Percentiles rank a stretch among this genome's conserved stretches.
These are phyloP conservation scores for Anorthoa munda DNA, from an alignment of 2,888 invertebrate genomes.

Conservation along the genomic window DNA sequence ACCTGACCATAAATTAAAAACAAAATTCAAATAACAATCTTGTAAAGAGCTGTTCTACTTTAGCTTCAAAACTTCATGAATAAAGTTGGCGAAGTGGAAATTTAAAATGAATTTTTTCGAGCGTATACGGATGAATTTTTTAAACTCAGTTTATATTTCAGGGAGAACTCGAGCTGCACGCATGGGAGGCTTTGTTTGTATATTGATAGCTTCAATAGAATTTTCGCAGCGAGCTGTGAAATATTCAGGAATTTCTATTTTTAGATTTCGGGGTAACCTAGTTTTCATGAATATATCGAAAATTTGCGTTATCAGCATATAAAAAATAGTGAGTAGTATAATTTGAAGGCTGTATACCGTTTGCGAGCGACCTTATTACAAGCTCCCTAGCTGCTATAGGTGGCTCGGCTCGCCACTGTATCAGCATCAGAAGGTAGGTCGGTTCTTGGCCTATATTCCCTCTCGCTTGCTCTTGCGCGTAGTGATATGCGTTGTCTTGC, in stretches of 20 bases:
- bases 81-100: slow-evolving; percentile 52
- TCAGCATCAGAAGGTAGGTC: slow-evolving; percentile 86
- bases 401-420: slow-evolving; percentile 81
- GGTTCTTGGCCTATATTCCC: slow-evolving; percentile 89
- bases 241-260: slow-evolving; percentile 25
- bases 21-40: slow-evolving; percentile 45
- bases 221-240: slow-evolving; percentile 15
- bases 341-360: slow-evolving; percentile 71
- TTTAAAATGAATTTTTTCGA: slow-evolving; percentile 54
- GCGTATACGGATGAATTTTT: slow-evolving; percentile 39
- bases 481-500: slow-evolving; percentile 70
- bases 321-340: slow-evolving; percentile 70
- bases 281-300: slow-evolving; percentile 29
- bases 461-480: slow-evolving; percentile 73
- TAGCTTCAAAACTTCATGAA: slow-evolving; percentile 56
- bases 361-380: slow-evolving; percentile 80
- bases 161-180: slow-evolving; percentile 33
- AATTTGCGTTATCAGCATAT: slow-evolving; percentile 63
- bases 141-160: slow-evolving; percentile 52
- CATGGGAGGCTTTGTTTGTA: slow-evolving; percentile 47
- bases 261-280: slow-evolving; percentile 12
- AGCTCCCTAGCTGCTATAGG: slow-evolving; percentile 76
- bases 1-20: slow-evolving; percentile 42
- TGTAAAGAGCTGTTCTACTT: slow-evolving; percentile 51
- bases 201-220: slow-evolving; percentile 38